Evolutionary conservation across 1,140 invertebrate species (phyloP), one percentile per base, ranked within the genome.

Genomic region (Aphelinus atriplicis): DNA sequence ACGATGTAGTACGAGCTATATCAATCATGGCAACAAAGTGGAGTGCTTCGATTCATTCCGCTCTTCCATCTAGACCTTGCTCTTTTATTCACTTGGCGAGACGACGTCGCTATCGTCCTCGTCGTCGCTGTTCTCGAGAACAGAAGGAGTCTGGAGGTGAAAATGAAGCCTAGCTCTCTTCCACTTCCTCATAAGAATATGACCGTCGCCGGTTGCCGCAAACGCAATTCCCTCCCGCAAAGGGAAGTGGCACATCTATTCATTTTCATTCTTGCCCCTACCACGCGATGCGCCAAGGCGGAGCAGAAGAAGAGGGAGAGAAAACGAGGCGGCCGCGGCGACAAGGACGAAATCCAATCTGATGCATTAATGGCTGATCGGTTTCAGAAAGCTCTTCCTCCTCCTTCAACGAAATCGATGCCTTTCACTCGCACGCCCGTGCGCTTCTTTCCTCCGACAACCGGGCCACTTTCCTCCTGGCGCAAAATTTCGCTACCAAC

Each of bases 281-380:
- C 9, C 1, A 3, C 48, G 2, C 3, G 50, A 55, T 9, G 3
- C 47, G n/a, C n/a, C 9, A 6, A 1, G 43, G 51, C 62, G 65
- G 62, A 50, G 50, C 10, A 26, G 4, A 42, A 42, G 4, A 47
- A 3, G 7, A 64, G 4, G 48, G 65, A 64, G 66, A 53, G 57
- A 58, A 58, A 61, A 56, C 50, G 68, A 69, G 78, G 50, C 55
- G 66, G 47, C 47, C 9, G 55, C 9, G 26, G 26, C 26, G 71
- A 53, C 71, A 46, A 45, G 55, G 56, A 53, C 48, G 73, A 75
- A 70, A 75, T 75, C 55, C 61, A 70, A 75, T 75, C 73, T 65
- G 61, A 47, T 61, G 67, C 62, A 62, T 71, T 75, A 75, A 75
- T 75, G 73, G 73, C 65, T 65, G 55, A 71, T 70, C 73, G 66